phyloP scores from a whole-genome alignment of 2,888 invertebrate species.

The Liodrosophila aerea region DNA sequence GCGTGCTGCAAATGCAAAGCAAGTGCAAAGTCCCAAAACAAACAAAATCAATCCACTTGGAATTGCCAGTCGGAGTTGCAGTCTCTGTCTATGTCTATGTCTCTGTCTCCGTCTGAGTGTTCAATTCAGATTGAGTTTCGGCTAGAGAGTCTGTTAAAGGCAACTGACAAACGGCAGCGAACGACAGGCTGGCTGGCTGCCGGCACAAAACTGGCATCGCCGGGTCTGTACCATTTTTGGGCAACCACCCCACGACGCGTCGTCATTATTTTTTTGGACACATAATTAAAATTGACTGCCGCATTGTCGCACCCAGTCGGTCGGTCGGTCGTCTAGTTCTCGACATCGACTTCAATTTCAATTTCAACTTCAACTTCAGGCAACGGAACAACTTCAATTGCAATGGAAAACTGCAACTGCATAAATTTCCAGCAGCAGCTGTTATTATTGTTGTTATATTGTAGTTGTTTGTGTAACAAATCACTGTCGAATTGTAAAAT shows the following conservation, averaged over 20 bases:
- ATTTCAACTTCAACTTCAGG: slow-evolving; percentile 14
- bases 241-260: slow-evolving; percentile 61
- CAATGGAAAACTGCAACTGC: slow-evolving; percentile 42
- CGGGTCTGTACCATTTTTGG: slow-evolving; percentile 65
- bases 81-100: slow-evolving; percentile 8
- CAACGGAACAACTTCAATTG: too few relatives aligned
- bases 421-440: slow-evolving; percentile 58
- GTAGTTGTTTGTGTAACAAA: slow-evolving; percentile 64
- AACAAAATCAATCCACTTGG: slow-evolving; percentile 46
- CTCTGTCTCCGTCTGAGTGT: slow-evolving; percentile 1
- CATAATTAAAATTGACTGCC: slow-evolving; percentile 78
- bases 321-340: slow-evolving; percentile 43
- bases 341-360: slow-evolving; percentile 24
- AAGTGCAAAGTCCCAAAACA: slow-evolving; percentile 32
- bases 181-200: slow-evolving; percentile 44
- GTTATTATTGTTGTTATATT: slow-evolving; percentile 25
- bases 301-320: slow-evolving; percentile 69
- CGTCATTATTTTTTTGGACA: slow-evolving; percentile 75
- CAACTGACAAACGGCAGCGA: slow-evolving; percentile 63
- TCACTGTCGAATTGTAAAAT: slow-evolving; percentile 74
- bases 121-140: slow-evolving; percentile 41
- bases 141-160: slow-evolving; percentile 46
- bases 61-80: slow-evolving; percentile 23
- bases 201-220: slow-evolving; percentile 36
- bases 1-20: slow-evolving; percentile 56